Evolutionary conservation across 2,888 invertebrate species (phyloP), one percentile per base, ranked within the genome.

Genomic region (Leptura quadrifasciata): DNA sequence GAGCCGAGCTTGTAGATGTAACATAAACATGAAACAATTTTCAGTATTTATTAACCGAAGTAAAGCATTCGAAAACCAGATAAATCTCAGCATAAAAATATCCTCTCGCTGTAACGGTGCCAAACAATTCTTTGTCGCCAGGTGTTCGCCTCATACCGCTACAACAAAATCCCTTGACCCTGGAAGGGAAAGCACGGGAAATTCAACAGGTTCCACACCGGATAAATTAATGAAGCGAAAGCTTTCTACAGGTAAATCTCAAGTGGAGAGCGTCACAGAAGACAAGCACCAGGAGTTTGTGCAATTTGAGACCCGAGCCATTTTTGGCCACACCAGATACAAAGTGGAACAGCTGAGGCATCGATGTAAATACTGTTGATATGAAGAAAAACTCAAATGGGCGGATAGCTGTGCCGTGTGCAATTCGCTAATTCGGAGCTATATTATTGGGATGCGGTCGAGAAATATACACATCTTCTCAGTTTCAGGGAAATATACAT

Each of bases 231-330:
- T n/a, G 47, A 3, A 71, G 61, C 72, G 79, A 75, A 47, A 72
- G 65, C 67, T 78, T 70, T 73, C 75, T 76, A 78, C 79, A 77
- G 81, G 81, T 79, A 70, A 57, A 47, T 2, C 52, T 20, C 60
- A 8, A 57, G 57, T 27, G 55, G 63, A 52, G 27, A 47, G 35
- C 77, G 78, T 81, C 84, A 79, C 79, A 79, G 81, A 74, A 76
- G 60, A 57, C 68, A 71, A 57, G 31, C 78, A 55, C 52, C 52
- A 61, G 71, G 71, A 71, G n/a, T 60, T 75, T 65, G 65, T 84
- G 86, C 86, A 86, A 86, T 83, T 80, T 79, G 84, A 84, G 83
- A 83, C 81, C 83, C 86, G 82, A 82, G 83, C 86, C 86, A 85
- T 86, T 84, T 86, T 87, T 86, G 86, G 86, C 83, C 79, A 84